Conservation (phyloP, 1,140 invertebrate genomes). For the Babylonia areolata region DNA sequence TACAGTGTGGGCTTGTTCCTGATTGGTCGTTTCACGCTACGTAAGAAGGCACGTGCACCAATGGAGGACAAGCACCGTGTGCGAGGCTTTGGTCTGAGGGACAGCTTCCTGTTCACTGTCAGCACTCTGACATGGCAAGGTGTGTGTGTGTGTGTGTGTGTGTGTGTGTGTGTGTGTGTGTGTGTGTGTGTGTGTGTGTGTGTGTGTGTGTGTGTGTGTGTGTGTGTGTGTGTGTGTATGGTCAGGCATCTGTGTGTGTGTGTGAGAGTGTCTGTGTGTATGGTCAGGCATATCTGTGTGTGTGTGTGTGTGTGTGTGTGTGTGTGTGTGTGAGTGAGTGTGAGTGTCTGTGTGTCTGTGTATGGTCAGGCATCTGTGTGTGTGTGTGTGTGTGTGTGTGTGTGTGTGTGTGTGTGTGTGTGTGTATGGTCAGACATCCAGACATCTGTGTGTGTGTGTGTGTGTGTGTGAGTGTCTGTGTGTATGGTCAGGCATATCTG, state of each 20-base stretch:
- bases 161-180: not conserved
- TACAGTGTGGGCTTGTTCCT: slow-evolving; percentile 48
- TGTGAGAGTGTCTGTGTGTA: not conserved
- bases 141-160: not conserved
- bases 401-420: no score
- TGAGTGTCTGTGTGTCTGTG: no score
- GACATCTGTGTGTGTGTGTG: no score
- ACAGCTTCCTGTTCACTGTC: slow-evolving; percentile 48
- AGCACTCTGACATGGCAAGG: slow-evolving; percentile 47
- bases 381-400: no score
- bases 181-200: slow-evolving; percentile 5
- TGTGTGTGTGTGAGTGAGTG: not conserved
- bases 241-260: not conserved
- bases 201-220: slow-evolving; percentile 1
- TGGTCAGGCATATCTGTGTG: not conserved
- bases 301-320: not conserved
- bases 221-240: not conserved
- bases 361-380: no score
- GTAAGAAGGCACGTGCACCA: slow-evolving; percentile 27
- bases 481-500: not conserved
- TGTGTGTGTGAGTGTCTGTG: no score
- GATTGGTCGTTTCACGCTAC: slow-evolving; percentile 48
- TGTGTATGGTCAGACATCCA: no score
- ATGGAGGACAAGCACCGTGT: slow-evolving; percentile 34
- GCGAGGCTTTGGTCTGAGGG: slow-evolving; percentile 44